Evolutionary conservation across 2,888 invertebrate genomes (phyloP).

Genomic region (Nemoura dubitans): DNA sequence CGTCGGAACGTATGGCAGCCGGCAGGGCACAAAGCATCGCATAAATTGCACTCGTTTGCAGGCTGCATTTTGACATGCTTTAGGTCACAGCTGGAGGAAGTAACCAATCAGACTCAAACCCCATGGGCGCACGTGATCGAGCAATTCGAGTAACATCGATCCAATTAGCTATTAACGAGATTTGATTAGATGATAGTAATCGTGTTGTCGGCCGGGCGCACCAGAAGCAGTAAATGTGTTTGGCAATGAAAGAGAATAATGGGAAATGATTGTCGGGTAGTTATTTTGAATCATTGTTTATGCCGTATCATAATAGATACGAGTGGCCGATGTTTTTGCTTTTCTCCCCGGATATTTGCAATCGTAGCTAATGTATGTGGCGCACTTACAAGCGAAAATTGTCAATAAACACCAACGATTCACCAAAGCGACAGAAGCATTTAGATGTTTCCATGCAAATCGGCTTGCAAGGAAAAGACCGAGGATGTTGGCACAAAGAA

Average conservation of each 20-base stretch:
- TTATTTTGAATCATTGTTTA: background rate
- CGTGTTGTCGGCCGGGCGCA: background rate
- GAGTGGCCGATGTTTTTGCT: background rate
- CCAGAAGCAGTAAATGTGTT: background rate
- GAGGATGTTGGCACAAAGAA: too few species aligned
- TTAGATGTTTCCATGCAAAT: too few species aligned
- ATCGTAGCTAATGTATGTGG: background rate
- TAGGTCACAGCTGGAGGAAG: constrained; percentile 7
- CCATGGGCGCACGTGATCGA: background rate
- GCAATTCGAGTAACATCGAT: background rate
- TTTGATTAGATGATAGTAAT: background rate
- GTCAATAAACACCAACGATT: too few species aligned
- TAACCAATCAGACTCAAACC: background rate
- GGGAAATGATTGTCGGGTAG: background rate
- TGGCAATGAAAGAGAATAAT: background rate
- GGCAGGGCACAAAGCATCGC: too few species aligned
- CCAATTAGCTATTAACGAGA: background rate
- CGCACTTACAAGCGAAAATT: background rate
- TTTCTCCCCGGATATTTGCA: background rate
- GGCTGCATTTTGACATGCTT: background rate
- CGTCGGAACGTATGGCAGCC: too few species aligned
- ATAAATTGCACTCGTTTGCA: background rate
- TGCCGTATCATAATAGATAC: too few species aligned
- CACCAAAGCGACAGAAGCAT: too few species aligned
- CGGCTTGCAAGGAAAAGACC: too few species aligned